Evolutionary conservation across 2,888 invertebrate species (phyloP).

Genomic region (Ectemnius continuus): DNA sequence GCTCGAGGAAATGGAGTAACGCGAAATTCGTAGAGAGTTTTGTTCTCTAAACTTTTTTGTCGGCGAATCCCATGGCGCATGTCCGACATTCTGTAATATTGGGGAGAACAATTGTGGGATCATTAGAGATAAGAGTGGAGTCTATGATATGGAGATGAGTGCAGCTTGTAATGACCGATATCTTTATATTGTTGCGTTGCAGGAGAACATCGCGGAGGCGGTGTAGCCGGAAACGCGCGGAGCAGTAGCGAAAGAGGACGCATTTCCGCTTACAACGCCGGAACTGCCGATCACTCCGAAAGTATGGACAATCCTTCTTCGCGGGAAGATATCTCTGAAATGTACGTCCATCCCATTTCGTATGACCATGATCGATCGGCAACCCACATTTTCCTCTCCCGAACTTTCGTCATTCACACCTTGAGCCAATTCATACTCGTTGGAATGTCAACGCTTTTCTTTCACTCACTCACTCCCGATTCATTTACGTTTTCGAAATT

Average conservation of each 20-base stretch:
- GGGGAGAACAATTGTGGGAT: no score
- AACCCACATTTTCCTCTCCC: slow-evolving; percentile 10
- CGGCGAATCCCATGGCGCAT: no score
- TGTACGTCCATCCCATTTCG: slow-evolving; percentile 65
- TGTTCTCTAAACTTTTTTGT: no score
- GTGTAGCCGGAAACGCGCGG: slow-evolving; percentile 71
- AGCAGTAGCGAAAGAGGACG: slow-evolving; percentile 74
- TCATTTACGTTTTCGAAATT: slow-evolving; percentile 47
- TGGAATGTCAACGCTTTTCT: not conserved
- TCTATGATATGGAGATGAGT: no score
- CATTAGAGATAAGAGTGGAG: no score
- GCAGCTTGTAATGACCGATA: no score
- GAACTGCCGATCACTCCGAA: slow-evolving; percentile 72
- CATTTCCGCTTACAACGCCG: slow-evolving; percentile 69
- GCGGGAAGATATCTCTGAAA: slow-evolving; percentile 76
- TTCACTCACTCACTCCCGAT: not conserved
- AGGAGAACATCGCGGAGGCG: slow-evolving; percentile 77
- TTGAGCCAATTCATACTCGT: slow-evolving; percentile 6
- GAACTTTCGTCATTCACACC: slow-evolving; percentile 18
- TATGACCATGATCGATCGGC: slow-evolving; percentile 4
- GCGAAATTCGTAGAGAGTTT: no score
- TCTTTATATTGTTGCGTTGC: slow-evolving; percentile 47
- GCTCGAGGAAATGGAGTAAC: no score
- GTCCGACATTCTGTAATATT: no score
- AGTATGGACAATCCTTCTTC: slow-evolving; percentile 75